Conservation (phyloP, 2,888 invertebrate genomes). For the Sabatieria punctata region DNA sequence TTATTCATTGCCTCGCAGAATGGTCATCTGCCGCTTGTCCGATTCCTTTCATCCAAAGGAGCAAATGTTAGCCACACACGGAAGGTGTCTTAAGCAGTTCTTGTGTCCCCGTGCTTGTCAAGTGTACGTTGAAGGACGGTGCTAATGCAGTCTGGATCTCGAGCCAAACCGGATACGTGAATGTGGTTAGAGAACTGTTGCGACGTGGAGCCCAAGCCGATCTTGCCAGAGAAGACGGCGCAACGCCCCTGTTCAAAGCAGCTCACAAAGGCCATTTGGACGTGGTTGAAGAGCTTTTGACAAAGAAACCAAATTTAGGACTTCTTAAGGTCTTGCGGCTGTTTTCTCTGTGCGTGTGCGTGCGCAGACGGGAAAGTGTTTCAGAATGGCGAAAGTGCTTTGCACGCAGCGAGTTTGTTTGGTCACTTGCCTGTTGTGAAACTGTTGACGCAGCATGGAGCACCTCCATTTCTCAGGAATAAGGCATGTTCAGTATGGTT, state of each 20-base stretch:
- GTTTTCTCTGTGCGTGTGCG: too few relatives aligned
- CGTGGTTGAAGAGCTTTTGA: slow-evolving; percentile 64
- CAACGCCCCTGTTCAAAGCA: slow-evolving; percentile 81
- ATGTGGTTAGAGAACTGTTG: slow-evolving; percentile 56
- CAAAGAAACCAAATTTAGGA: slow-evolving; percentile 23
- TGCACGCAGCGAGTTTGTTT: slow-evolving; percentile 77
- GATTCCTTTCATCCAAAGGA: slow-evolving; percentile 52
- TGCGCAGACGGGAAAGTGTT: too few relatives aligned
- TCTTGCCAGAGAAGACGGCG: slow-evolving; percentile 57
- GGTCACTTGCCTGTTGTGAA: slow-evolving; percentile 63
- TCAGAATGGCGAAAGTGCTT: slow-evolving; percentile 77
- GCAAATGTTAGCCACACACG: slow-evolving; percentile 41
- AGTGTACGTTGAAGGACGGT: slow-evolving; percentile 27
- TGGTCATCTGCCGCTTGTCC: slow-evolving; percentile 64
- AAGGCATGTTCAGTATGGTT: too few relatives aligned
- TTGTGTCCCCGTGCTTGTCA: neutral
- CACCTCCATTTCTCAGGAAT: slow-evolving; percentile 50
- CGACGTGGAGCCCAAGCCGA: slow-evolving; percentile 48
- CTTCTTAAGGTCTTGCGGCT: slow-evolving; percentile 1
- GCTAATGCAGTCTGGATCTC: slow-evolving; percentile 77
- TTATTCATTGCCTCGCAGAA: slow-evolving; percentile 84
- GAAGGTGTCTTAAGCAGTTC: slow-evolving; percentile 9
- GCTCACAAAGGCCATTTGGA: slow-evolving; percentile 80
- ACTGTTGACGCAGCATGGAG: slow-evolving; percentile 52
- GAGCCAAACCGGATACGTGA: slow-evolving; percentile 79